Evolutionary conservation across 2,797 vertebrate species (phyloP).

Genomic region (Pogoniulus pusillus): DNA sequence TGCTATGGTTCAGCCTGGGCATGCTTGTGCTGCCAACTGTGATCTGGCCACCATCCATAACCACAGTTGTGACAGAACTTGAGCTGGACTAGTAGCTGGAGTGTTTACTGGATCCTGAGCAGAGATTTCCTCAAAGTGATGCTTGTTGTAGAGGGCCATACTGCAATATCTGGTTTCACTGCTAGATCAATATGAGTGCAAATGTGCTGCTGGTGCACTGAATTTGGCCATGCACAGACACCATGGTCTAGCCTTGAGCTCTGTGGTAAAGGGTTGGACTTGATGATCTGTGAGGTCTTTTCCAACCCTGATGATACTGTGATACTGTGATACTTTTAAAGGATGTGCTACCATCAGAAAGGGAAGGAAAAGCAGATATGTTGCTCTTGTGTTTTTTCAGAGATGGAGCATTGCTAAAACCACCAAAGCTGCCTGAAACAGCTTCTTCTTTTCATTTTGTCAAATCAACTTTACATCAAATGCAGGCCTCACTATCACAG

Average conservation of each 20-base stretch:
- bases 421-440: rapidly evolving
- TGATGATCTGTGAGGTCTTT: too few relatives aligned
- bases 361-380: background rate
- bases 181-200: rapidly evolving
- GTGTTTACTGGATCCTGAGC: background rate
- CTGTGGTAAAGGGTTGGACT: too few relatives aligned
- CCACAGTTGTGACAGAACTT: background rate
- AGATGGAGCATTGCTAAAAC: background rate
- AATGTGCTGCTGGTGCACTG: background rate
- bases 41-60: background rate
- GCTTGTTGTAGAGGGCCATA: background rate
- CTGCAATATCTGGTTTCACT: background rate
- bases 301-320: too few relatives aligned
- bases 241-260: too few relatives aligned
- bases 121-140: background rate
- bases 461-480: background rate
- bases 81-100: background rate
- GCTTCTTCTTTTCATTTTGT: background rate
- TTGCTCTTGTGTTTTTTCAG: background rate
- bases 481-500: background rate
- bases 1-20: background rate
- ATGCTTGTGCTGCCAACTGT: background rate
- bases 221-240: background rate
- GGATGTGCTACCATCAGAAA: rapidly evolving
- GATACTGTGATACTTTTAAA: too few relatives aligned